Base-by-base conservation (phyloP, 2,797 vertebrate species). In the Leuciscus waleckii region DNA sequence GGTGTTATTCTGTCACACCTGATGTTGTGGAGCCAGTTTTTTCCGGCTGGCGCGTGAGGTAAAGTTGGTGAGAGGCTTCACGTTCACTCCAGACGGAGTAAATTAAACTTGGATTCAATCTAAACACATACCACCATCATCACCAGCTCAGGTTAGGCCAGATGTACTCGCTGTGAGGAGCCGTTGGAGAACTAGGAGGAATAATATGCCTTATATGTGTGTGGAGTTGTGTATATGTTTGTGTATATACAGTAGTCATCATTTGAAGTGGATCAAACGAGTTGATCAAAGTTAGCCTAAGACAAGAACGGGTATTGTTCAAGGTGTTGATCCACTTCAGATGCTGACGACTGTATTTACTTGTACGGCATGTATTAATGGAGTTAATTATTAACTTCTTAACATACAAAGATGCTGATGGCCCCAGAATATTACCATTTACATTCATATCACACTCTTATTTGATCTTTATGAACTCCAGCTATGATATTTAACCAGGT, bases 1-100 rank as follows among this genome's bases (percentile, higher is more conserved):
- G 70, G 92, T 95, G 95, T 94, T 92, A 95, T 94, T 91, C 89
- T 90, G 93, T 94, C 93, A 93, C 88, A 95, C 94, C 94, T 96
- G 94, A 94, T 89, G 92, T 88, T 91, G 88, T 89, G 87, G 61
- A 85, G 91, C 87, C 90, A 88, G 91, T 90, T 89, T 92, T 93
- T 89, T 90, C 85, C 82, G 88, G 87, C 89, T 89, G 90, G 8
- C 56, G 70, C 70, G 70, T 49, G 56, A 83, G 70, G 81, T 82
- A 43, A 5, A 74, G 70, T 46, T 73, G 69, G 51, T 16, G n/a
- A 32, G 58, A 26, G 61, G 13, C 26, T 43, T 71, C 26, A 26
- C 17, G 63, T 82, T 63, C 69, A 32, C 70, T 73, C 70, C 37
- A 82, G 81, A 11, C 43, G 2, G 41, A 76, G 43, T 56, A 13